Evolutionary conservation across 2,888 invertebrate genomes (phyloP).

Genomic region (Xanthostigma xanthostigma): DNA sequence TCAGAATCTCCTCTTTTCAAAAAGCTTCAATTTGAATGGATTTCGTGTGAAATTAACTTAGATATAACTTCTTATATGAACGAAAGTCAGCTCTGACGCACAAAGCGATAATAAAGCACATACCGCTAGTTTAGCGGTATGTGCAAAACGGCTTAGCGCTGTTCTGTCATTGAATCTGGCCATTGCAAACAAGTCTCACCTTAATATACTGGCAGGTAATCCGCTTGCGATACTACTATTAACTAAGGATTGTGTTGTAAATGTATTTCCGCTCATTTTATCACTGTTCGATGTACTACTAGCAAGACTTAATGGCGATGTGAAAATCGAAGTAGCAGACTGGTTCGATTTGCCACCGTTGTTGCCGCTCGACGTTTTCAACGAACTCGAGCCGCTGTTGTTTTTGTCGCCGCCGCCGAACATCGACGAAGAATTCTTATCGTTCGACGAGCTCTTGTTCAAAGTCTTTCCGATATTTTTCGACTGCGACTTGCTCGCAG

Average conservation of each 20-base stretch:
- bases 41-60: too few relatives aligned
- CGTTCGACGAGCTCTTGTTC: background rate
- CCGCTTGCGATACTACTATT: conserved; percentile 20
- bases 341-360: conserved; percentile 19
- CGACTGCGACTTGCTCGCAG: conserved; percentile 4
- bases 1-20: too few relatives aligned
- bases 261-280: conserved; percentile 13
- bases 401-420: conserved; percentile 11
- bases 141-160: too few relatives aligned
- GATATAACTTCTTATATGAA: too few relatives aligned
- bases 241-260: conserved; percentile 19
- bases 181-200: conserved; percentile 21
- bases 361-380: conserved; percentile 8
- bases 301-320: conserved; percentile 28
- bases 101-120: too few relatives aligned
- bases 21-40: too few relatives aligned
- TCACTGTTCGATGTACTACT: conserved; percentile 14
- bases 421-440: conserved; percentile 14
- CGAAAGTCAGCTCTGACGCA: too few relatives aligned
- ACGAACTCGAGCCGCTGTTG: conserved; percentile 17
- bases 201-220: conserved; percentile 33
- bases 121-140: too few relatives aligned
- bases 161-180: too few relatives aligned
- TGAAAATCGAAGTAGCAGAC: conserved; percentile 24
- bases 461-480: conserved; percentile 5